Evolutionary conservation across 2,888 invertebrate species (phyloP).

Genomic region (Dicranocentrus wangi): DNA sequence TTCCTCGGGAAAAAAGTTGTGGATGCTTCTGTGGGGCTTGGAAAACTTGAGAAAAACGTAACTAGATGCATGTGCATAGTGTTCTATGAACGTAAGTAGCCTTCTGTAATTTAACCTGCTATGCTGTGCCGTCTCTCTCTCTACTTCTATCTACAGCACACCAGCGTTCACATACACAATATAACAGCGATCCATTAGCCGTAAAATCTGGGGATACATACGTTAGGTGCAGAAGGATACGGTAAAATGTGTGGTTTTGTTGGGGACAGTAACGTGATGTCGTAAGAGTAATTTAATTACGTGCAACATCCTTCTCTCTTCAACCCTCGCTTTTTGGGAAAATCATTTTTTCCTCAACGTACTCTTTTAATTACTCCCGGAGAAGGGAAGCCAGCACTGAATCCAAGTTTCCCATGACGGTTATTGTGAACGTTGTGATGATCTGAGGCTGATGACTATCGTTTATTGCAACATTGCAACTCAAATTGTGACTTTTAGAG

Average conservation of each 20-base stretch:
- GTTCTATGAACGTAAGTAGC: background rate
- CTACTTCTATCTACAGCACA: no score
- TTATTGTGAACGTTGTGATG: no score
- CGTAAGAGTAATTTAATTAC: slow-evolving; percentile 73
- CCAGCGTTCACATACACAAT: no score
- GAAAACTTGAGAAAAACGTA: slow-evolving; percentile 25
- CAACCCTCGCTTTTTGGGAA: slow-evolving; percentile 31
- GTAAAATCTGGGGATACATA: no score
- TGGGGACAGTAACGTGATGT: slow-evolving; percentile 33
- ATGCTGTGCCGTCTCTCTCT: no score
- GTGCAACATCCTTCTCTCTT: slow-evolving; percentile 65
- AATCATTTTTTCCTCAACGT: slow-evolving; percentile 68
- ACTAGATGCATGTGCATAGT: slow-evolving; percentile 11
- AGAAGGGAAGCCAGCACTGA: background rate
- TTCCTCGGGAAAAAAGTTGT: slow-evolving; percentile 43
- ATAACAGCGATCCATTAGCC: no score
- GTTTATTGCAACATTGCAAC: no score
- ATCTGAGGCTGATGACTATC: no score
- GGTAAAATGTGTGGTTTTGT: slow-evolving; percentile 18
- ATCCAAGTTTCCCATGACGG: background rate
- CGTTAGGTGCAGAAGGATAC: no score
- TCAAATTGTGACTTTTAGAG: no score
- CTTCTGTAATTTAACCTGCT: slow-evolving; percentile 51
- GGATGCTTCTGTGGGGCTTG: background rate
- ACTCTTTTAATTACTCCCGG: slow-evolving; percentile 70